phyloP scores from a whole-genome alignment of 2,888 invertebrate species.

The Spilarctia lutea region DNA sequence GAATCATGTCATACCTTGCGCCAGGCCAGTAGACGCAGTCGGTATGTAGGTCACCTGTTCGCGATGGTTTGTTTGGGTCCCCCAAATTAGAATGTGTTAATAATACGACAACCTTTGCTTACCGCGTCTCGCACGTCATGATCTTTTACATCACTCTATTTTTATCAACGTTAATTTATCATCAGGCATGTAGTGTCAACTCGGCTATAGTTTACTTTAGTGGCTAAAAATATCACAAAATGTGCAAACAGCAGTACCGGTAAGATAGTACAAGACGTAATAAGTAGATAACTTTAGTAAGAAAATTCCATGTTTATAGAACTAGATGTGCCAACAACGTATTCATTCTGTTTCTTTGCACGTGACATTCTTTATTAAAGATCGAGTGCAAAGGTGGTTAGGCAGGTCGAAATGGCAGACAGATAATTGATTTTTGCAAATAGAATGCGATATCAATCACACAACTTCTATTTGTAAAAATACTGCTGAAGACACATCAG shows the following conservation, averaged over 20 bases:
- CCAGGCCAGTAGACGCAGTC: constrained; percentile 73
- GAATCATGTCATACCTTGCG: constrained; percentile 76
- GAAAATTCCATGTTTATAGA: constrained; percentile 1
- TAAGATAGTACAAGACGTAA: background rate
- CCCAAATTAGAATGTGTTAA: constrained; percentile 82
- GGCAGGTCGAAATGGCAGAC: background rate
- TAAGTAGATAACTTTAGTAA: background rate
- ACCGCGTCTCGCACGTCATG: constrained; percentile 63
- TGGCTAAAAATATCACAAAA: constrained; percentile 12
- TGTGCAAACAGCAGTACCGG: constrained; percentile 1
- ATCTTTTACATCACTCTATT: constrained; percentile 66
- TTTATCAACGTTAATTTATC: constrained; percentile 55
- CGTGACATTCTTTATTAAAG: no score
- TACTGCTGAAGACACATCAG: background rate
- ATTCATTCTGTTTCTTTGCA: no score
- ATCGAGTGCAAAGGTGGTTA: background rate
- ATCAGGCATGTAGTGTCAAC: constrained; percentile 60
- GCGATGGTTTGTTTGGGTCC: constrained; percentile 86
- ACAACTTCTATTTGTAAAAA: background rate
- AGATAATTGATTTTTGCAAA: background rate
- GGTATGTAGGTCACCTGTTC: constrained; percentile 82
- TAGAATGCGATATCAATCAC: no score
- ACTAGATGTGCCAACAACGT: background rate
- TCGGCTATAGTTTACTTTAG: constrained; percentile 31
- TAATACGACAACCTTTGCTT: constrained; percentile 82